Evolutionary conservation across 2,797 vertebrate genomes (phyloP), one percentile per base, ranked within the genome.

Genomic region (Pseudochaenichthys georgianus): DNA sequence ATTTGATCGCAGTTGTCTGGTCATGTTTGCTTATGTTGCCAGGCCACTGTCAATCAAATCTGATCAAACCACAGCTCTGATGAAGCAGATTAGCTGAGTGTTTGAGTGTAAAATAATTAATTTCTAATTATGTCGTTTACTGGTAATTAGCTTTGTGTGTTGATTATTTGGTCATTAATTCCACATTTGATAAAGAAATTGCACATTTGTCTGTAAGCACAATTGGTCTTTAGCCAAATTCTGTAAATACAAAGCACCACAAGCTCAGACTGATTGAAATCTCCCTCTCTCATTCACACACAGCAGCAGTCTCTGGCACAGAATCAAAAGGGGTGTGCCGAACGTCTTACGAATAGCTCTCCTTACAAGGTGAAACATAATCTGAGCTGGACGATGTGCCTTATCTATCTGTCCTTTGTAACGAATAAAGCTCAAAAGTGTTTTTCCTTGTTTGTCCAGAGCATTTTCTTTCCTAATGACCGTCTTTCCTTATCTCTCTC

Each of bases 311-410:
- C 46, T 13, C 21, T 78, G 76, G 69, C 58, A 68, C n/a, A 62
- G 38, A 59, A 75, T 81, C 64, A 50, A 62, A 38, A 63, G 28
- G n/a, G 43, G 31, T 13, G 54, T 46, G 62, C 19, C 48, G 17
- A 13, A 17, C 53, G 43, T 51, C 62, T 51, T 58, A 47, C 16
- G 13, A 46, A 70, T 19, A 57, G n/a, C 62, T 68, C 53, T 70
- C n/a, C 38, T 34, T 63, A 13, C 77, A 81, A 74, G 70, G 64
- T 79, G 60, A 80, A 85, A 13, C 34, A 68, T 46, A 53, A 64
- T 64, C 42, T 19, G 54, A 64, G 19, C 58, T 68, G 28, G 65
- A 41, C n/a, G 17, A 6, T 19, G 45, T 10, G 7, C 19, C 11
- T 41, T 21, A 65, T 79, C 28, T 28, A 8, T 64, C n/a, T 13